Evolutionary conservation across 2,797 vertebrate genomes (phyloP).

Genomic region (Halcyon chelicuti): DNA sequence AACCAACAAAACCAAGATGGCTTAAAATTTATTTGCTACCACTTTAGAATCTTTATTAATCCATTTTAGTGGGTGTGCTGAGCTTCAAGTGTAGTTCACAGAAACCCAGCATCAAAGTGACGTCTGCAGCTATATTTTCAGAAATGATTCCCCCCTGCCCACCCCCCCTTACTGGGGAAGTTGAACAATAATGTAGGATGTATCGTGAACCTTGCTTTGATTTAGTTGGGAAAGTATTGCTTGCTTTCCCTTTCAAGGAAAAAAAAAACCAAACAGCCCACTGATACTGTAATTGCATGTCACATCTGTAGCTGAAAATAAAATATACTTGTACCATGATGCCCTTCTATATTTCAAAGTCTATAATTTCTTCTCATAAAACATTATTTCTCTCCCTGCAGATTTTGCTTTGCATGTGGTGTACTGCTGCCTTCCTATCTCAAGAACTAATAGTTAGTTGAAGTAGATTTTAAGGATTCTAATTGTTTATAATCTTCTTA

Average conservation of each 20-base stretch:
- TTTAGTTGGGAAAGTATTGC: neutral
- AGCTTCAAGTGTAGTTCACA: neutral
- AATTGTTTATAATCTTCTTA: neutral
- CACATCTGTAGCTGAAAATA: neutral
- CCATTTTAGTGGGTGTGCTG: neutral
- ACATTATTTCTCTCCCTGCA: neutral
- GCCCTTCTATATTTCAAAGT: neutral
- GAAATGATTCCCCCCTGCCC: accelerated
- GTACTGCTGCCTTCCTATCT: neutral
- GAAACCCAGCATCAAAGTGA: neutral
- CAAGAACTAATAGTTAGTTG: neutral
- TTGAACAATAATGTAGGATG: neutral
- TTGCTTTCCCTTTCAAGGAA: neutral
- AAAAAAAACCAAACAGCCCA: neutral
- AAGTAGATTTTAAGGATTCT: slow-evolving; percentile 1
- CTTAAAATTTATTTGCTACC: neutral
- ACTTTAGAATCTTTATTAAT: neutral
- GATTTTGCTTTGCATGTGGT: neutral
- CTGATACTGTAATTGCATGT: neutral
- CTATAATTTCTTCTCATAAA: neutral
- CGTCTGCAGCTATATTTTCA: neutral
- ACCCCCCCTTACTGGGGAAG: accelerated
- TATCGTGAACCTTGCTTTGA: neutral
- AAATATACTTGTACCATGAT: neutral
- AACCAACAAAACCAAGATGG: neutral